Conservation (phyloP, 2,888 invertebrate species). For the Venusia cambrica region DNA sequence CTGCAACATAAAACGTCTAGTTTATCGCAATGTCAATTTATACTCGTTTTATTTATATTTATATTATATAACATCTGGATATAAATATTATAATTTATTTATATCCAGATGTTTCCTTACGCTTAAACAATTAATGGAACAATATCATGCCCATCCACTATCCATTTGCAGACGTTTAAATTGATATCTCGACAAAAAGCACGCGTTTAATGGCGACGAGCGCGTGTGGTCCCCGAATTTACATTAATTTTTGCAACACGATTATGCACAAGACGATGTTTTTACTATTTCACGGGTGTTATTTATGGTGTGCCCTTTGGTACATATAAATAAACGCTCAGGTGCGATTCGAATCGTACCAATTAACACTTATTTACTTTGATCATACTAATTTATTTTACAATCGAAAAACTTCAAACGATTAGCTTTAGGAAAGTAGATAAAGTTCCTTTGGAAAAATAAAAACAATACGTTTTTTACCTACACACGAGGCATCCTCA, state of each 20-base stretch:
- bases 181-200: conserved; percentile 14
- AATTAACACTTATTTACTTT: no score
- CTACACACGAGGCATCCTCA: no score
- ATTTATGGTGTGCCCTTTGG: conserved; percentile 1
- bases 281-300: conserved; percentile 4
- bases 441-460: no score
- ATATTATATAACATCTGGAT: no score
- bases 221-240: conserved; percentile 18
- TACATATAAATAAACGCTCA: background rate
- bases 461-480: no score
- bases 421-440: no score
- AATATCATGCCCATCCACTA: conserved; percentile 7
- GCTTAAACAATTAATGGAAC: conserved; percentile 5
- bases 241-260: conserved; percentile 11
- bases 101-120: conserved; percentile 2
- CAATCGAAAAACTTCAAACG: no score
- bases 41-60: no score
- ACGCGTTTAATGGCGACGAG: conserved; percentile 1
- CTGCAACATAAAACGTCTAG: no score
- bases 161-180: conserved; percentile 15
- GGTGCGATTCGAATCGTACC: conserved; percentile 1
- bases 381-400: no score
- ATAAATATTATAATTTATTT: conserved; percentile 4
- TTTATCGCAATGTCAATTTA: no score
- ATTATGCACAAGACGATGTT: conserved; percentile 2